These are phyloP conservation scores for Cygnus atratus DNA, from an alignment of 2,113 vertebrate genomes.

Conservation along the genomic window DNA sequence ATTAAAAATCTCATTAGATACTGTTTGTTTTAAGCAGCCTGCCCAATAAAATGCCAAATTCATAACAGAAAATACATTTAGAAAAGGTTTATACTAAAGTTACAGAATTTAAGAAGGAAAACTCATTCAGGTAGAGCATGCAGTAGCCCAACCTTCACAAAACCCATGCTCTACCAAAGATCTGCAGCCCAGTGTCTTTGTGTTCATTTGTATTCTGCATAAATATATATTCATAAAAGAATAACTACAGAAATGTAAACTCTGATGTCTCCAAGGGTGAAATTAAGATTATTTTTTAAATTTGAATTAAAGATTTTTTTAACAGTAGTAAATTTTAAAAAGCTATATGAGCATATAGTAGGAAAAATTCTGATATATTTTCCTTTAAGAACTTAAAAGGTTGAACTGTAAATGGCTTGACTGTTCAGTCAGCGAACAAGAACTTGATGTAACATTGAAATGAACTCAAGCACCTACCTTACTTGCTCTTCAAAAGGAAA, in stretches of 20 bases:
- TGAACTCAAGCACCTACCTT: neutral
- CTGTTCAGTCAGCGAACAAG: neutral
- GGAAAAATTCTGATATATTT: neutral
- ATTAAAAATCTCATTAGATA: slow-evolving; percentile 29
- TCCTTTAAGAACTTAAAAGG: neutral
- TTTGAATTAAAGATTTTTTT: neutral
- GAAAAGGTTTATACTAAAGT: slow-evolving; percentile 13
- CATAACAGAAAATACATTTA: neutral
- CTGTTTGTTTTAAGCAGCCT: slow-evolving; percentile 19
- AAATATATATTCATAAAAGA: neutral
- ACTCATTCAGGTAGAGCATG: neutral
- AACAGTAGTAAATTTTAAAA: neutral
- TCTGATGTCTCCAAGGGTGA: neutral
- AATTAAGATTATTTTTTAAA: neutral
- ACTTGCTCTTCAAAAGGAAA: neutral
- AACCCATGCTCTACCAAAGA: neutral
- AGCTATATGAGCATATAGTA: neutral
- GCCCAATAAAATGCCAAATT: slow-evolving; percentile 15
- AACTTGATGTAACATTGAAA: neutral
- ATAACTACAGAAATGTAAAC: neutral
- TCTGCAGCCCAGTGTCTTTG: neutral
- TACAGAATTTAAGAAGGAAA: slow-evolving; percentile 13
- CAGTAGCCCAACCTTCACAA: neutral
- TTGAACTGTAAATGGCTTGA: neutral
- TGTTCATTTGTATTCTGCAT: neutral